These are phyloP conservation scores for Heteractis magnifica DNA, from an alignment of 92 coral and sea anemone species.

Conservation along the genomic window DNA sequence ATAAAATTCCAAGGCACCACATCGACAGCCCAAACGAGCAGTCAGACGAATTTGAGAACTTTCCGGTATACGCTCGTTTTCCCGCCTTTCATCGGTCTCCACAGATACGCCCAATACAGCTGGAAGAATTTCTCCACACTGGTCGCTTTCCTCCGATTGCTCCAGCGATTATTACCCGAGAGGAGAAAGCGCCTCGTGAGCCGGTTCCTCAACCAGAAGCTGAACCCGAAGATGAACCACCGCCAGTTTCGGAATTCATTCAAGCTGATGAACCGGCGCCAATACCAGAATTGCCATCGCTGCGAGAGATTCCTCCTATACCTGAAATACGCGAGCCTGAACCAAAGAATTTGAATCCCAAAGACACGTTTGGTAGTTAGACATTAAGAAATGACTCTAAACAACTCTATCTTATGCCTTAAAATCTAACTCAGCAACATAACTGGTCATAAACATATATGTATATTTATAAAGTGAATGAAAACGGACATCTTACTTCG, in stretches of 20 bases:
- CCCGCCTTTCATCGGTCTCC: constrained; percentile 23
- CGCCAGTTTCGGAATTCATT: constrained; percentile 61
- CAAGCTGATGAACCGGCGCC: constrained; percentile 63
- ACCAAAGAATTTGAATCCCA: constrained; percentile 60
- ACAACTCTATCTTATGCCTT: too few species aligned
- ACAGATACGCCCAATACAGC: constrained; percentile 6
- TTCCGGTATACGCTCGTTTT: constrained; percentile 18
- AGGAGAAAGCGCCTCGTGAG: constrained; percentile 33
- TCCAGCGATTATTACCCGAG: constrained; percentile 19
- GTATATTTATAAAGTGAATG: too few species aligned
- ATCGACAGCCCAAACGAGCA: not conserved
- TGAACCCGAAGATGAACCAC: constrained; percentile 57
- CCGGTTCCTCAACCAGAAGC: constrained; percentile 47
- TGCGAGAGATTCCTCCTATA: constrained; percentile 70
- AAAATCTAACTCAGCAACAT: too few species aligned
- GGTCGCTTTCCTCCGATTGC: constrained; percentile 26
- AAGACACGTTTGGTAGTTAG: constrained; percentile 65
- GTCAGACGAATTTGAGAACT: constrained; percentile 12
- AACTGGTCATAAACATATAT: too few species aligned
- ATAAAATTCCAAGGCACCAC: constrained; percentile 32
- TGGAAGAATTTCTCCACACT: constrained; percentile 4
- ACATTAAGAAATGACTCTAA: not conserved
- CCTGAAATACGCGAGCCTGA: constrained; percentile 48
- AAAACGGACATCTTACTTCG: too few species aligned
- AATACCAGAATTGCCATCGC: constrained; percentile 55